These are phyloP conservation scores for Tipula helvola DNA, from an alignment of 2,888 invertebrate genomes.

Conservation along the genomic window DNA sequence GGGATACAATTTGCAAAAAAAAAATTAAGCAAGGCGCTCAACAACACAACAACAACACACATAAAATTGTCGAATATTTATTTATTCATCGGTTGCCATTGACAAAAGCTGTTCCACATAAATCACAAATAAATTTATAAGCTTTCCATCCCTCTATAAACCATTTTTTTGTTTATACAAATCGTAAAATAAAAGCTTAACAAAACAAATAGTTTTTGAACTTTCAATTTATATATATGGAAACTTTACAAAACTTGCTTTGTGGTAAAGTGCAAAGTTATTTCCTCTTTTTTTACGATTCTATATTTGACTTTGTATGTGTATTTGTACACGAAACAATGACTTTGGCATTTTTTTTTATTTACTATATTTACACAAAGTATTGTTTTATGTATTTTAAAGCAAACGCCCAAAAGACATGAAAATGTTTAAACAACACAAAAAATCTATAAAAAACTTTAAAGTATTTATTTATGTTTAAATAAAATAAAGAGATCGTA, in stretches of 20 bases:
- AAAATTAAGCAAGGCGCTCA: background rate
- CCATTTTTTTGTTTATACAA: background rate
- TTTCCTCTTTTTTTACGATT: background rate
- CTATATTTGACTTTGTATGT: background rate
- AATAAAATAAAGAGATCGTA: too few relatives aligned
- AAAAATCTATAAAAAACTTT: too few relatives aligned
- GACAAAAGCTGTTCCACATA: background rate
- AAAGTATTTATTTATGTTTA: too few relatives aligned
- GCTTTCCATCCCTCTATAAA: background rate
- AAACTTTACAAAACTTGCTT: background rate
- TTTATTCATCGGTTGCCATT: background rate
- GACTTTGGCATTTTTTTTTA: background rate
- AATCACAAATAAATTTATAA: background rate
- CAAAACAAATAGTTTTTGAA: background rate
- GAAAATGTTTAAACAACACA: background rate
- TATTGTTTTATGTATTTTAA: background rate
- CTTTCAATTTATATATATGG: background rate
- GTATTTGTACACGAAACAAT: background rate
- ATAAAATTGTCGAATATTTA: background rate
- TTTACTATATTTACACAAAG: background rate
- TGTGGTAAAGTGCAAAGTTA: background rate
- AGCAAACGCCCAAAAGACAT: background rate
- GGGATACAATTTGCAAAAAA: background rate
- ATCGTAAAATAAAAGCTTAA: background rate
- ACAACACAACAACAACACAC: background rate